Evolutionary conservation across 1,140 invertebrate species (phyloP).

Genomic region (Drosophila persimilis): DNA sequence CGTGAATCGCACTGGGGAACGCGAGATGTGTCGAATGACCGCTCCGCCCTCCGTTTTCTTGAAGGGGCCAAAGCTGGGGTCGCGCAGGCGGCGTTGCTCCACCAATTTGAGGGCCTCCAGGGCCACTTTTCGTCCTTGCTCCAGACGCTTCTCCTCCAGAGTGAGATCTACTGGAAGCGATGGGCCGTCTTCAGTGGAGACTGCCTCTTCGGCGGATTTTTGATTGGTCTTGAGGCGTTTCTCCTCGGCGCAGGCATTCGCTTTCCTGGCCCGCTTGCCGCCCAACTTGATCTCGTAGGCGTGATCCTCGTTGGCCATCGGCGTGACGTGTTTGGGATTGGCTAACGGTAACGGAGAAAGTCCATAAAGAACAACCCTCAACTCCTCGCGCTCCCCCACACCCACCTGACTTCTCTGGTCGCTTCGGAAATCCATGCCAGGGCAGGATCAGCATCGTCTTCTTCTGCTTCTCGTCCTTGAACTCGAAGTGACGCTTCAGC

Average conservation of each 20-base stretch:
- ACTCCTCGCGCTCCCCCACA: background rate
- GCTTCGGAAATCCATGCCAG: conserved; percentile 67
- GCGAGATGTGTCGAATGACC: conserved; percentile 37
- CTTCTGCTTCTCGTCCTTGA: background rate
- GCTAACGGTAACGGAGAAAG: too few relatives aligned
- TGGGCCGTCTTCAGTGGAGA: background rate
- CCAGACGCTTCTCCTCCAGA: conserved; percentile 47
- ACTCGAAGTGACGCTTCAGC: conserved; percentile 1
- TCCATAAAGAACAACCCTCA: too few relatives aligned
- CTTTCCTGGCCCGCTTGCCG: conserved; percentile 9
- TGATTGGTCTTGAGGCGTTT: background rate
- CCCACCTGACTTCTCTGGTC: background rate
- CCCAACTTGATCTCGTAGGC: background rate
- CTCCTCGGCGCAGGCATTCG: background rate
- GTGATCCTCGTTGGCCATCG: conserved; percentile 12
- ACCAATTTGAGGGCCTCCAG: conserved; percentile 56
- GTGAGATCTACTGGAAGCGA: background rate
- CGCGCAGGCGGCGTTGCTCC: conserved; percentile 58
- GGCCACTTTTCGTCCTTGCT: conserved; percentile 55
- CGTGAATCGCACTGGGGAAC: conserved; percentile 32
- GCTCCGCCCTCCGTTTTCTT: background rate
- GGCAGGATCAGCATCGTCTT: conserved; percentile 38
- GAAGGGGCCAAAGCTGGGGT: background rate
- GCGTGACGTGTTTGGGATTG: too few relatives aligned
- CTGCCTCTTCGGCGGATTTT: background rate